Evolutionary conservation across 2,113 vertebrate genomes (phyloP), one percentile per base, ranked within the genome.

Genomic region (Ranitomeya imitator): DNA sequence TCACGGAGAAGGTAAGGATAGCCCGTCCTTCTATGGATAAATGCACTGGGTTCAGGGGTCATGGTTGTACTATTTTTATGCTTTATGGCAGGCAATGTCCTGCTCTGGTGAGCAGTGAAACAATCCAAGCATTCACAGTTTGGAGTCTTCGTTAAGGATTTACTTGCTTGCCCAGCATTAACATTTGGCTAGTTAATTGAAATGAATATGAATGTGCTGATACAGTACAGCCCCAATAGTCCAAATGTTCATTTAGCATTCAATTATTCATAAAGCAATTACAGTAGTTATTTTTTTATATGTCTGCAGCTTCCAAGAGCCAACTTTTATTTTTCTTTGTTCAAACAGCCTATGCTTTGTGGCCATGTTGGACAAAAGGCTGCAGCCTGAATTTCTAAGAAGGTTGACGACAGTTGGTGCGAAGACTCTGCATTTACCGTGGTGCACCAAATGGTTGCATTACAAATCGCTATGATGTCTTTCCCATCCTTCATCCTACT

Each of bases 391-490:
- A 57, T 31, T 37, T 80, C 23, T 37, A 37, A 37, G 79, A 60
- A 26, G 82, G 45, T 26, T 84, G 51, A 60, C 52, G 18, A 31
- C 45, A 54, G 45, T 69, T 45, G 15, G 45, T 31, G 13, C 16
- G 9, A 69, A 26, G 61, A 83, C 18, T 52, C 21, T 83, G 45
- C 51, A 13, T 79, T 57, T 59, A 37, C 52, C 52, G 55, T 51
- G 21, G 26, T 19, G 21, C 15, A 83, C 55, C 79, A 88, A 88
- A 74, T 60, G 63, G 52, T 73, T 74, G 57, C 86, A 81, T 82
- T 80, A 82, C 52, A 71, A 82, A 88, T 82, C 55, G 77, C 57
- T n/a, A 74, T 76, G 83, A 83, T 83, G 79, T 82, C 54, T n/a
- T 83, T 88, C 55, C 69, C 67, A 51, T 88, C 76, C 67, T 51